Percentiles rank a stretch among this genome's conserved stretches.
phyloP scores from a whole-genome alignment of 2,888 invertebrate genomes.

The Metacarcinus magister region DNA sequence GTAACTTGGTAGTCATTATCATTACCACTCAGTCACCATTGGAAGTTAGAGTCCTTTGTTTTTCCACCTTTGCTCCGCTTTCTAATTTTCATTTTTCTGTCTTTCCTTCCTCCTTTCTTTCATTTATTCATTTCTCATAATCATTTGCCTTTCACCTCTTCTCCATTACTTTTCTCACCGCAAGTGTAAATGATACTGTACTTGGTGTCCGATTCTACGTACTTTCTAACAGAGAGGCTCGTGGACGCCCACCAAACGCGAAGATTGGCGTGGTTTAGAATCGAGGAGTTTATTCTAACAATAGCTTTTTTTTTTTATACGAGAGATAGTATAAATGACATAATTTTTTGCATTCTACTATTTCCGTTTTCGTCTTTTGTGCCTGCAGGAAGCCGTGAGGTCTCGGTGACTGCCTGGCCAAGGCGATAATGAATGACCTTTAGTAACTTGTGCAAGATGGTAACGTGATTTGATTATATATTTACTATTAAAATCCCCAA shows the following conservation, averaged over 20 bases:
- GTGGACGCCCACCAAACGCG: neutral
- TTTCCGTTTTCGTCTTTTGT: neutral
- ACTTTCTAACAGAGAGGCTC: neutral
- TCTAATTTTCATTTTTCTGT: neutral
- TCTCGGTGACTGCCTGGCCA: neutral
- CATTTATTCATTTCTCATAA: neutral
- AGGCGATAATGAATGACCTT: no score
- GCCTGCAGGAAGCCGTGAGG: neutral
- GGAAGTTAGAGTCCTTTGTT: neutral
- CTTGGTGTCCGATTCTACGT: neutral
- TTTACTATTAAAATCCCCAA: no score
- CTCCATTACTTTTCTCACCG: conserved; percentile 12
- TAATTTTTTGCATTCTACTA: neutral
- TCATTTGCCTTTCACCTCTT: neutral
- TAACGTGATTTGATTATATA: no score
- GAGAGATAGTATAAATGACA: no score
- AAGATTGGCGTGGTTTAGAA: neutral
- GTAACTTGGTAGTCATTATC: neutral
- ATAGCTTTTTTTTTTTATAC: neutral
- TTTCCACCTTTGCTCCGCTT: neutral
- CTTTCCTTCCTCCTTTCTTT: no score
- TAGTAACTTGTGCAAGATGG: no score
- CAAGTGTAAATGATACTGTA: conserved; percentile 10
- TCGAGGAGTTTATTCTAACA: neutral
- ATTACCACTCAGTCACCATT: neutral